phyloP scores from a whole-genome alignment of 2,797 vertebrate genomes.

The Diceros bicornis region DNA sequence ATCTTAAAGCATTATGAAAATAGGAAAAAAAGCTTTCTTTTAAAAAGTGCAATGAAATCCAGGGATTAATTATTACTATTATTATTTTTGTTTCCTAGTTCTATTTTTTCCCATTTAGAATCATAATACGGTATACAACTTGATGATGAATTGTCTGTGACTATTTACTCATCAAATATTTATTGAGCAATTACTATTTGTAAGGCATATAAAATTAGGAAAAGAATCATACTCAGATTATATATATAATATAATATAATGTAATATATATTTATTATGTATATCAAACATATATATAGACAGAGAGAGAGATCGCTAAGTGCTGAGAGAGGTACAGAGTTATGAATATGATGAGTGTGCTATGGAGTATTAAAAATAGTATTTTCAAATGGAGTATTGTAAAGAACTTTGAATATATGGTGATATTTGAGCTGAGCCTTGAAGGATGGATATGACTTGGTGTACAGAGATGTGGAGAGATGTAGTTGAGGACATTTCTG shows the following conservation, averaged over 20 bases:
- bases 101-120: constrained; percentile 20
- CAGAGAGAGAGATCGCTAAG: neutral
- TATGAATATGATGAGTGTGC: neutral
- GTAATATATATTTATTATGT: neutral
- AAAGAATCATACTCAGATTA: neutral
- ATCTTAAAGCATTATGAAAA: constrained; percentile 10
- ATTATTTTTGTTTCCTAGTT: neutral
- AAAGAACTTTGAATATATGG: neutral
- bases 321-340: neutral
- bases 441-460: neutral
- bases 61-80: neutral
- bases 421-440: neutral
- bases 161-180: neutral
- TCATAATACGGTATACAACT: neutral
- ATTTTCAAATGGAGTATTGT: neutral
- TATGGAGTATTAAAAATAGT: neutral
- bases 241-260: neutral
- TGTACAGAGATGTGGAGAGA: neutral
- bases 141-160: neutral
- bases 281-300: neutral
- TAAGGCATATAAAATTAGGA: constrained; percentile 41
- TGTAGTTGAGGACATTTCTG: neutral
- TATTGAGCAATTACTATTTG: neutral
- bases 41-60: neutral
- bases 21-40: neutral